Conservation (phyloP, 2,888 invertebrate genomes). For the Cryptus viduatorius region DNA sequence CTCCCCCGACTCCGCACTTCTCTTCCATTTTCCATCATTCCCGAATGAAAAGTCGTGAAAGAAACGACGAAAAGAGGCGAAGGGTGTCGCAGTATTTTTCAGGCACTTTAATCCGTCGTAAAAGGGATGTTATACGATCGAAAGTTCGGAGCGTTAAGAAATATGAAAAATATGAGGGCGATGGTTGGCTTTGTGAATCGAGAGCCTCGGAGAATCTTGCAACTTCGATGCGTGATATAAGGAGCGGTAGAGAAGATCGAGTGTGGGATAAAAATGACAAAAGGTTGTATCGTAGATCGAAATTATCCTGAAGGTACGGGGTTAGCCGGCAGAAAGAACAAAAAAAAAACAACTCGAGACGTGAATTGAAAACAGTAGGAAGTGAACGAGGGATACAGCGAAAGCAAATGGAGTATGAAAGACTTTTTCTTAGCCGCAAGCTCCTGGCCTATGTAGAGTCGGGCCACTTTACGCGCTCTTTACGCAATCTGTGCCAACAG, state of each 20-base stretch:
- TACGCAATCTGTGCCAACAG: slow-evolving; percentile 59
- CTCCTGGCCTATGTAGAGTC: slow-evolving; percentile 16
- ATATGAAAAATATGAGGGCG: slow-evolving; percentile 52
- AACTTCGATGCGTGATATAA: not conserved
- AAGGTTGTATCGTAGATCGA: slow-evolving; percentile 23
- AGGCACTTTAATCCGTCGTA: slow-evolving; percentile 43
- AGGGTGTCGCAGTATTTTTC: slow-evolving; percentile 13
- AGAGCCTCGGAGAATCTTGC: not conserved
- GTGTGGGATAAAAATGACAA: slow-evolving; percentile 20
- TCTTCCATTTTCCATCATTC: not conserved
- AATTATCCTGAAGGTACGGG: slow-evolving; percentile 19
- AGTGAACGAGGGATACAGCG: slow-evolving; percentile 4
- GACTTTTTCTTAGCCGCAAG: slow-evolving; percentile 36
- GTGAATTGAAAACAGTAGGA: slow-evolving; percentile 27
- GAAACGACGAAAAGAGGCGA: not conserved
- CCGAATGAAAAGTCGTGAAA: slow-evolving; percentile 23
- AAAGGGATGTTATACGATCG: slow-evolving; percentile 38
- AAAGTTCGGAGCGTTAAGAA: slow-evolving; percentile 37
- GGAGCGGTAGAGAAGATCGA: not conserved
- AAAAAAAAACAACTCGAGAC: slow-evolving; percentile 26
- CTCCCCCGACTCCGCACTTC: not conserved
- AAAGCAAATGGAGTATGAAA: slow-evolving; percentile 35
- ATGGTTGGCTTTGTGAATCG: slow-evolving; percentile 19
- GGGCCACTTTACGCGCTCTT: slow-evolving; percentile 46
- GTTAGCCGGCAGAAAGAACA: not conserved